Evolutionary conservation across 2,113 vertebrate species (phyloP).

Genomic region (Athene cunicularia): DNA sequence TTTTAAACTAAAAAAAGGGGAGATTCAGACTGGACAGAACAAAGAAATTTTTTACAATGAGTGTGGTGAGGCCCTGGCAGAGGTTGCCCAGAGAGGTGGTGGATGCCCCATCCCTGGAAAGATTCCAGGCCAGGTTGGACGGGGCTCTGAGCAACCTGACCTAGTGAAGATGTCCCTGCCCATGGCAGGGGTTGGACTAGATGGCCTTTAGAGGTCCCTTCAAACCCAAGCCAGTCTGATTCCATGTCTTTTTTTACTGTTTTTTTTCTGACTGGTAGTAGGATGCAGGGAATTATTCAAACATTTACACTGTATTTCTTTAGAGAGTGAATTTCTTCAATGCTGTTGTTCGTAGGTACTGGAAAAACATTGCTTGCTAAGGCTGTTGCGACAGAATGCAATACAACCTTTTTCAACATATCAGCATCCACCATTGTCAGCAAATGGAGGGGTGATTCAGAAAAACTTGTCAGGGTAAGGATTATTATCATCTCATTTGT

Average conservation of each 20-base stretch:
- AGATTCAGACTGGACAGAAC: neutral
- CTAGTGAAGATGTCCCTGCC: accelerated
- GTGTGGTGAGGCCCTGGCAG: neutral
- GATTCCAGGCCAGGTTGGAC: accelerated
- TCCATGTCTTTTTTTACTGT: neutral
- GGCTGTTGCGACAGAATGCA: slow-evolving; percentile 95
- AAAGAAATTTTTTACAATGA: accelerated
- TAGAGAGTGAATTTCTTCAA: neutral
- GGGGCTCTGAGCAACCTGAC: accelerated
- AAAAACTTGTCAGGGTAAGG: slow-evolving; percentile 93
- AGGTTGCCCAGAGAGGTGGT: neutral
- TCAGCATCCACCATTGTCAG: slow-evolving; percentile 97
- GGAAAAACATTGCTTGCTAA: slow-evolving; percentile 96
- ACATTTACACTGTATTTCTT: neutral
- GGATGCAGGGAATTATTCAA: neutral
- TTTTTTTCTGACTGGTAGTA: neutral
- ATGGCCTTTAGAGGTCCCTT: neutral
- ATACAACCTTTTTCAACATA: slow-evolving; percentile 98
- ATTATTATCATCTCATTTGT: neutral
- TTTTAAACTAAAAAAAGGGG: neutral
- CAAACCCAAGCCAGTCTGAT: neutral
- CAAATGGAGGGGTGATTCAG: slow-evolving; percentile 98
- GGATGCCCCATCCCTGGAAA: neutral
- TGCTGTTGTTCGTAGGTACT: slow-evolving; percentile 78
- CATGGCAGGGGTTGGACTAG: neutral